Evolutionary conservation across 2,797 vertebrate genomes (phyloP), one percentile per base, ranked within the genome.

Genomic region (Typhlichthys subterraneus): DNA sequence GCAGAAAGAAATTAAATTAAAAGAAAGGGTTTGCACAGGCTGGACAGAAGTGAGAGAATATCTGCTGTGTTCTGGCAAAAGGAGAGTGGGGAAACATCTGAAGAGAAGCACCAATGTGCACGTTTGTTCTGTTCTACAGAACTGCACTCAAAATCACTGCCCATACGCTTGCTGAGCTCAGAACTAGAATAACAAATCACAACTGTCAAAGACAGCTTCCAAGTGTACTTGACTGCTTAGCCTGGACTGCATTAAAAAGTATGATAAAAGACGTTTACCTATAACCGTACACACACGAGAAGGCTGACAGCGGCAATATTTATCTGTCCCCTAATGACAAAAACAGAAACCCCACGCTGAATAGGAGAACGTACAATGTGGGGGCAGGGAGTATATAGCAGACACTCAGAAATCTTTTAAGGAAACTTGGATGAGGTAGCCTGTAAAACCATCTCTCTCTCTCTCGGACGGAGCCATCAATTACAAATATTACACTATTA

Each of bases 241-340:
- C n/a, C 49, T 50, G 15, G 14, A 19, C 8, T 15, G 19, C 8
- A 5, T 12, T 13, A 33, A 38, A 3, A 67, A 61, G 55, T 2
- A 61, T 15, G 83, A 89, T 87, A 75, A 87, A 88, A 87, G 77
- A 70, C 66, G 47, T 86, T 88, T 89, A 85, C 59, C 5, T 82
- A 57, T 69, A 13, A n/a, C 12, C 47, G 69, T 84, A 86, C 76
- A 84, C 87, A 85, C 77, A 62, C 15, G 85, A 88, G 87, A 84
- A 88, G 83, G 67, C 38, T 42, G 38, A 42, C 38, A 42, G 38
- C 38, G 38, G 38, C 38, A 42, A 42, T 42, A 42, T 42, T 42
- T 42, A 42, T 42, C 38, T 42, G 38, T 42, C 38, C 7, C 38
- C 9, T 42, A 42, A 42, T 42, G 38, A 9, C 38, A 42, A 10